Base-by-base conservation (phyloP, 2,888 invertebrate genomes). In the Eupithecia subfuscata region DNA sequence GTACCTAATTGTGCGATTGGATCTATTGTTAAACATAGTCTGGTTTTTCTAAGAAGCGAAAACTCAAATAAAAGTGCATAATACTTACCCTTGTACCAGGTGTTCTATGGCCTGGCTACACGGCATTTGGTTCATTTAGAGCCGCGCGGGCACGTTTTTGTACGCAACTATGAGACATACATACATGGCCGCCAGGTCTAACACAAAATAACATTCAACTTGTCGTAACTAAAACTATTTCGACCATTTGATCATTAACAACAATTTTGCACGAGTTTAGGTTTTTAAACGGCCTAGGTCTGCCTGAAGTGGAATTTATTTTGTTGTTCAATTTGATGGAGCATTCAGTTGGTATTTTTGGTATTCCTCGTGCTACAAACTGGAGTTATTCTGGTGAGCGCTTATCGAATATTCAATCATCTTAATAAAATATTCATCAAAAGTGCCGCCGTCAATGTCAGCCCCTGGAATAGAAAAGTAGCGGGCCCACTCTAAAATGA, bases 1-100 rank as follows among this genome's bases (percentile, higher is more conserved):
- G n/a, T 14, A 68, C 43, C 67, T 68, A 45, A 68, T 68, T 68
- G 68, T 68, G 25, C 68, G 7, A 43, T 68, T 68, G 43, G 43
- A 45, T 1, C 22, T 6, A 45, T 68, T 68, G 68, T 43, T 68
- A 25, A n/a, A 30, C 8, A 18, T 34, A 22, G 67, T 40, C 67
- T 40, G 7, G n/a, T 40, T 40, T 16, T 65, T 56, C 52, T 56
- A 56, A 14, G 60, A 60, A 22, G 25, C 60, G 14, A 6, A 60
- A 60, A 22, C n/a, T n/a, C n/a, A n/a, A 52, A 52, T 52, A n/a
- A n/a, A 52, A 11, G 9, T n/a, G 0, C n/a, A 52, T 52, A 9
- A 52, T n/a, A 52, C 52, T n/a, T 52, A 52, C n/a, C 11, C n/a
- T n/a, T 9, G 2, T 52, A 52, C 12, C 52, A n/a, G 9, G 11